phyloP scores from a whole-genome alignment of 2,888 invertebrate genomes.

The Hypolimnas misippus region DNA sequence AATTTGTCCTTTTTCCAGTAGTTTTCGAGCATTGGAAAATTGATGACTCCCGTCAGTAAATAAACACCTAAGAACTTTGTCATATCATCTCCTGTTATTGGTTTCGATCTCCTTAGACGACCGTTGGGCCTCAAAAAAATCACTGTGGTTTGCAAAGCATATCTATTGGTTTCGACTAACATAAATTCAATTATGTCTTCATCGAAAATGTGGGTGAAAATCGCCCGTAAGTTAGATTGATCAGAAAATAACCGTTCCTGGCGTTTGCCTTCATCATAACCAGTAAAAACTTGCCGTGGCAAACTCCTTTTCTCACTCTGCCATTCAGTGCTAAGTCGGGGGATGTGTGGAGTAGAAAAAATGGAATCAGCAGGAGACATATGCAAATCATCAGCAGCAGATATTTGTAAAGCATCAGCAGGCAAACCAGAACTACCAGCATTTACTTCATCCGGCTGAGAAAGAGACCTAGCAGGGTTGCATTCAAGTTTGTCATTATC shows the following conservation, averaged over 20 bases:
- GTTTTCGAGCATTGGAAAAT: slow-evolving; percentile 19
- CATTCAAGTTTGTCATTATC: slow-evolving; percentile 10
- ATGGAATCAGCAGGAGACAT: slow-evolving; percentile 8
- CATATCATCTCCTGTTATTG: slow-evolving; percentile 18
- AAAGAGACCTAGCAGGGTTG: slow-evolving; percentile 5
- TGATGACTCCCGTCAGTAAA: slow-evolving; percentile 13
- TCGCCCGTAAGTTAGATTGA: slow-evolving; percentile 7
- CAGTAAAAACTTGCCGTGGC: slow-evolving; percentile 10
- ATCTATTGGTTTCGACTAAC: slow-evolving; percentile 18
- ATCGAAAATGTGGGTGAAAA: slow-evolving; percentile 8
- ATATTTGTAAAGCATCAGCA: slow-evolving; percentile 3
- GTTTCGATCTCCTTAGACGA: slow-evolving; percentile 21
- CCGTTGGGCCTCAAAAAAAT: slow-evolving; percentile 15
- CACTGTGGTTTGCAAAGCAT: slow-evolving; percentile 16
- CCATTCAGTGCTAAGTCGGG: slow-evolving; percentile 10
- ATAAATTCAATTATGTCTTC: slow-evolving; percentile 15
- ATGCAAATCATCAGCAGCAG: slow-evolving; percentile 5
- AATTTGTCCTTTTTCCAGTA: slow-evolving; percentile 19
- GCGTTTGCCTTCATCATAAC: slow-evolving; percentile 7
- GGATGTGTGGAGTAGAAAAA: slow-evolving; percentile 8
- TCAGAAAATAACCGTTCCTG: slow-evolving; percentile 9
- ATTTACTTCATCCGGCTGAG: slow-evolving; percentile 9
- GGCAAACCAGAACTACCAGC: slow-evolving; percentile 8
- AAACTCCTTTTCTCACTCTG: slow-evolving; percentile 9
- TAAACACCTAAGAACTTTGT: slow-evolving; percentile 19